These are phyloP conservation scores for Pampus argenteus DNA, from an alignment of 2,797 vertebrate genomes.

Conservation along the genomic window DNA sequence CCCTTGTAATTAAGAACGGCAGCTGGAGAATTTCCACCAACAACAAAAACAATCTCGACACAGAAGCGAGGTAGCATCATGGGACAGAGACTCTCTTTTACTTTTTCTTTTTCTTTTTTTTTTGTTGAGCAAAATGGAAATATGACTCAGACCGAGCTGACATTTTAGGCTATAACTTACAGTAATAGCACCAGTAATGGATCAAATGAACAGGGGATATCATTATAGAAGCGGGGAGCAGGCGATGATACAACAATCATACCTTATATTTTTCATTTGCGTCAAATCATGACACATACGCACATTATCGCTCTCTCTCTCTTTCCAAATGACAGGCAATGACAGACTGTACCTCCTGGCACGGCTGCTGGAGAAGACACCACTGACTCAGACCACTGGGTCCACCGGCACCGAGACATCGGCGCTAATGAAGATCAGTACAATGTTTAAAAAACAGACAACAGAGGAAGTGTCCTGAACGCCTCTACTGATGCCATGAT, in stretches of 20 bases:
- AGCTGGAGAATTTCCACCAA: conserved; percentile 56
- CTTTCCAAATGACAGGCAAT: conserved; percentile 37
- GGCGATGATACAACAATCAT: conserved; percentile 37
- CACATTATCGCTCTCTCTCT: not conserved
- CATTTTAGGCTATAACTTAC: conserved; percentile 57
- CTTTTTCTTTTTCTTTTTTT: conserved; percentile 10
- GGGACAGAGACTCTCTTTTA: conserved; percentile 44
- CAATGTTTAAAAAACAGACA: conserved; percentile 17
- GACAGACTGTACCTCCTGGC: conserved; percentile 46
- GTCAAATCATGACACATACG: conserved; percentile 21
- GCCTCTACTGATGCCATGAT: not conserved
- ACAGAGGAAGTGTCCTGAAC: conserved; percentile 6
- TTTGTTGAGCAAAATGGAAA: conserved; percentile 51
- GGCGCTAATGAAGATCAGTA: conserved; percentile 7
- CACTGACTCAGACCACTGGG: conserved; percentile 12
- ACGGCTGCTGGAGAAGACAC: conserved; percentile 13
- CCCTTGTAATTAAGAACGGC: conserved; percentile 61
- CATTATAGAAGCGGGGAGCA: conserved; percentile 31
- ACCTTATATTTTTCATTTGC: conserved; percentile 55
- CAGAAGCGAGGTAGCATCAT: conserved; percentile 14
- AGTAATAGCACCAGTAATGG: conserved; percentile 53
- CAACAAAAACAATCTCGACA: conserved; percentile 46
- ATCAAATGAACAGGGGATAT: conserved; percentile 51
- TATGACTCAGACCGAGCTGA: conserved; percentile 68
- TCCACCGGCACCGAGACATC: conserved; percentile 23